Conservation (phyloP, 2,113 vertebrate genomes). For the Abramis brama region DNA sequence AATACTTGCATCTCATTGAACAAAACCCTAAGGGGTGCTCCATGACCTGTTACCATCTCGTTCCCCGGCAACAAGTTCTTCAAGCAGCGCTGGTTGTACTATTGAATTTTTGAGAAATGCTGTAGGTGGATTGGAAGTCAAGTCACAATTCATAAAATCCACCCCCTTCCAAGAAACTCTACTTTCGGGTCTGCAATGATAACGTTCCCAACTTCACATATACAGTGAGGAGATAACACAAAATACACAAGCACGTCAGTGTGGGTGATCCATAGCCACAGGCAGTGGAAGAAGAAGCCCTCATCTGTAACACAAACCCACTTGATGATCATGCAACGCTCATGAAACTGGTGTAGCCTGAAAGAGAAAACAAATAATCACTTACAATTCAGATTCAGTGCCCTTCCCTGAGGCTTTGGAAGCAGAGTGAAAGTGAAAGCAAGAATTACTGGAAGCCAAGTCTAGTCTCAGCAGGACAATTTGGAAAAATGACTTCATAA, state of each 20-base stretch:
- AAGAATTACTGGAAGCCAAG: conserved; percentile 2
- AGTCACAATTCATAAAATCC: conserved; percentile 38
- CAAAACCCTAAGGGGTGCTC: conserved; percentile 53
- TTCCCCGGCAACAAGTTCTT: conserved; percentile 58
- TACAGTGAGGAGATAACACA: not conserved
- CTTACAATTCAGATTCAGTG: conserved; percentile 6
- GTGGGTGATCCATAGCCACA: conserved; percentile 12
- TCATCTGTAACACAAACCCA: conserved; percentile 22
- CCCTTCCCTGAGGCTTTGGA: conserved; percentile 9
- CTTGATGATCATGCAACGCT: conserved; percentile 15
- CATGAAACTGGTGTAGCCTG: conserved; percentile 2
- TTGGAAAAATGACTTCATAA: not conserved
- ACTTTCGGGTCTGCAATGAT: conserved; percentile 14
- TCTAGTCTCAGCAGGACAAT: not conserved
- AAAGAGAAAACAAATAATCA: conserved; percentile 17
- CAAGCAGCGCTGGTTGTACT: conserved; percentile 31
- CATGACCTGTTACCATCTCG: conserved; percentile 54
- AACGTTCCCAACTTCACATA: not conserved
- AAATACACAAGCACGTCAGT: not conserved
- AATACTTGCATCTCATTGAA: conserved; percentile 43
- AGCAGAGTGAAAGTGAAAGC: conserved; percentile 34
- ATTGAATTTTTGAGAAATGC: conserved; percentile 44
- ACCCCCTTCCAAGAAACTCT: conserved; percentile 13
- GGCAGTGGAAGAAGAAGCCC: conserved; percentile 12
- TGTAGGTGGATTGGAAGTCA: conserved; percentile 43